Base-by-base conservation (phyloP, 2,888 invertebrate species). In the Athetis lepigone region DNA sequence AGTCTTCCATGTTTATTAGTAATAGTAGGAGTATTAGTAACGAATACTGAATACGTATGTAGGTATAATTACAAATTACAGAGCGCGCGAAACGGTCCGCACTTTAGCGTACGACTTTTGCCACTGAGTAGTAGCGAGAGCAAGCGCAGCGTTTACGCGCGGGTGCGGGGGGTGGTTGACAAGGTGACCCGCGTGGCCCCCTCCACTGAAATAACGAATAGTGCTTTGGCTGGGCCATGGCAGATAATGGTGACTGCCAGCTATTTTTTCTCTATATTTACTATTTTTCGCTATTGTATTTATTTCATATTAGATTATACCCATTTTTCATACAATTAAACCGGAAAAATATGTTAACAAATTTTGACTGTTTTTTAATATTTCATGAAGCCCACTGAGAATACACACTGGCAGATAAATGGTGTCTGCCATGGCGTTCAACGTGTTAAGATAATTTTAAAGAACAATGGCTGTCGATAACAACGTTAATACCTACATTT, bases 401-500 rank as follows among this genome's bases (percentile, higher is more conserved):
- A n/a, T n/a, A n/a, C n/a, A n/a, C n/a, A n/a, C n/a, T n/a, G n/a
- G n/a, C n/a, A n/a, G n/a, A n/a, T n/a, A n/a, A n/a, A n/a, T n/a
- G n/a, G n/a, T n/a, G n/a, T n/a, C n/a, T n/a, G n/a, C n/a, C n/a
- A n/a, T n/a, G n/a, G n/a, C n/a, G n/a, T n/a, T n/a, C n/a, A n/a
- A n/a, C n/a, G n/a, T n/a, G 33, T 4, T 25, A 25, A 45, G 33
- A 27, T 47, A 29, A 65, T 59, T 59, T 59, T 47, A 8, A 23
- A 60, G 27, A 13, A 70, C 42, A 60, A 65, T 60, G 36, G 6
- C 61, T 43, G 40, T 42, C 69, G 46, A 16, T 59, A n/a, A n/a
- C n/a, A n/a, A n/a, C n/a, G n/a, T 60, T 9, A 9, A 60, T 47
- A 47, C 36, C 27, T 37, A 13, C 13, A n/a, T n/a, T n/a, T n/a